phyloP scores from a whole-genome alignment of 2,888 invertebrate species.

The Mythimna impura region DNA sequence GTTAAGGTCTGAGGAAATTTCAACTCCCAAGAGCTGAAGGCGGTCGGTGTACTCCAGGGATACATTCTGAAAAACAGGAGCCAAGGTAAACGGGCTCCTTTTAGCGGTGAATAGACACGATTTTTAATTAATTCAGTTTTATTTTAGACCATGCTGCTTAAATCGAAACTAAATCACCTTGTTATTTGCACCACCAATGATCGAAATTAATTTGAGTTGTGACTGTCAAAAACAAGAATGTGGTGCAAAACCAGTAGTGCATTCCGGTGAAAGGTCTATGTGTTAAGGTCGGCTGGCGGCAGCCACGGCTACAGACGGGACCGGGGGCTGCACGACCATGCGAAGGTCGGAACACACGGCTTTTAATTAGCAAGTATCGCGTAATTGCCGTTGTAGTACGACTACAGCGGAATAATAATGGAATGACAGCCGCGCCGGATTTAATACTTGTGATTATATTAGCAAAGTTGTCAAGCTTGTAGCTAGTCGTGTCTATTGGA shows the following conservation, averaged over 20 bases:
- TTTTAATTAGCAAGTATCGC: slow-evolving; percentile 19
- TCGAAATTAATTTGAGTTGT: slow-evolving; percentile 38
- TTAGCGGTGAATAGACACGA: too few relatives aligned
- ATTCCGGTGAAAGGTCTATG: slow-evolving; percentile 70
- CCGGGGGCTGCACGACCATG: slow-evolving; percentile 9
- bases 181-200: slow-evolving; percentile 18
- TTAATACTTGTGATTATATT: slow-evolving; percentile 23
- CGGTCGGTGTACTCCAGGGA: too few relatives aligned
- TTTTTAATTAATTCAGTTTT: neutral
- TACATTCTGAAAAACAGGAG: too few relatives aligned
- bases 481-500: neutral
- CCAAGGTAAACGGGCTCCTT: too few relatives aligned
- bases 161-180: slow-evolving; percentile 37
- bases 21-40: too few relatives aligned
- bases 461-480: slow-evolving; percentile 22
- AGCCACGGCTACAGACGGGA: slow-evolving; percentile 32
- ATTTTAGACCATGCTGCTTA: slow-evolving; percentile 1
- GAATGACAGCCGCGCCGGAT: slow-evolving; percentile 4
- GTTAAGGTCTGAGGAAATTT: too few relatives aligned
- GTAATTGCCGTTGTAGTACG: slow-evolving; percentile 9
- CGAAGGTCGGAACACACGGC: slow-evolving; percentile 15
- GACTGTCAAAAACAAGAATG: slow-evolving; percentile 51
- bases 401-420: slow-evolving; percentile 12
- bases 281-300: slow-evolving; percentile 67
- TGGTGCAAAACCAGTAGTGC: slow-evolving; percentile 50